Base-by-base conservation (phyloP, 2,888 invertebrate species). In the Ennomos fuscantarius region DNA sequence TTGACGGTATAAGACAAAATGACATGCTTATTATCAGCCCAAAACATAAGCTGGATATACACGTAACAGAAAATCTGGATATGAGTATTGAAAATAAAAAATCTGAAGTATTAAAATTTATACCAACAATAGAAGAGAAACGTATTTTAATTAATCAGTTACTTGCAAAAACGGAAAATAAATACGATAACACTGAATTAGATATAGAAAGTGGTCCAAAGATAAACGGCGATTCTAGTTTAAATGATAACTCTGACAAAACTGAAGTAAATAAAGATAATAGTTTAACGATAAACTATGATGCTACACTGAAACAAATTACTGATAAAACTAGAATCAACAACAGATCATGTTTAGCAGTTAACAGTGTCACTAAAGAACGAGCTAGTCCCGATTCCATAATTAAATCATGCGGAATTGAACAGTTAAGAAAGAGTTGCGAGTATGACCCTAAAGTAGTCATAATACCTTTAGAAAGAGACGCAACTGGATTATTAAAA, bases 371-470 rank as follows among this genome's bases (percentile, higher is more conserved):
- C 8, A 44, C 13, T 31, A 47, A 58, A 53, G 48, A 43, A 15
- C 39, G 34, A 32, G 34, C 33, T 35, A 58, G 44, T 10, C 41
- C 48, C 37, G 47, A 32, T 8, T 11, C 39, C 1, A 47, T 46
- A 47, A 33, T 52, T 10, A 44, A 55, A 33, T 40, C 57, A 8
- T 55, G 46, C 5, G 43, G 34, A 31, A 34, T 44, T 12, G 44
- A 55, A 36, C 37, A 39, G n/a, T 32, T 51, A 3, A 34, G 42
- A 46, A 56, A 50, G 2, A 49, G 46, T n/a, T 42, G 41, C 31
- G 34, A 53, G 10, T 45, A 49, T 57, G 62, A 60, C 36, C 52
- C 47, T 40, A 68, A 63, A 46, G 44, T 55, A 15, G 48, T 65
- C 3, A 41, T 65, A 43, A 53, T 55, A 13, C 57, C 54, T 12